Conservation (phyloP, 2,888 invertebrate genomes). For the Pantelozetes paolii region DNA sequence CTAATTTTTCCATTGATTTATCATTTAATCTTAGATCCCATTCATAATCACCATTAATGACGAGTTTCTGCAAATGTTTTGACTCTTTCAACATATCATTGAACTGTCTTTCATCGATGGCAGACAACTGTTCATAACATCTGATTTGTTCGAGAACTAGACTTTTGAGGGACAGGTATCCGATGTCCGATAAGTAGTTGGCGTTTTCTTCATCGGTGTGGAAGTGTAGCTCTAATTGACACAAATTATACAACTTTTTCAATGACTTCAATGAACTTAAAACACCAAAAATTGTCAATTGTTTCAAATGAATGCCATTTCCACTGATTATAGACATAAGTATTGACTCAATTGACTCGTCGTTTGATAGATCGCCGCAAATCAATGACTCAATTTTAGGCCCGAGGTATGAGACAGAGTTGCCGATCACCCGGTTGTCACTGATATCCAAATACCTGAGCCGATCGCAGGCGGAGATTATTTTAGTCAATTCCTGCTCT, state of each 20-base stretch:
- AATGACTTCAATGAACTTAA: slow-evolving; percentile 23
- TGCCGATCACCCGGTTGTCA: slow-evolving; percentile 23
- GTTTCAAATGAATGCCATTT: slow-evolving; percentile 25
- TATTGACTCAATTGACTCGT: slow-evolving; percentile 33
- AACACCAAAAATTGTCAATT: slow-evolving; percentile 29
- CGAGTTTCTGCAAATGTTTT: slow-evolving; percentile 21
- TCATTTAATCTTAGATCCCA: slow-evolving; percentile 40
- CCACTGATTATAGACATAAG: slow-evolving; percentile 19
- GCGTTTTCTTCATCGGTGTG: slow-evolving; percentile 36
- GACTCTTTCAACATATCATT: slow-evolving; percentile 31
- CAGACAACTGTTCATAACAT: slow-evolving; percentile 35
- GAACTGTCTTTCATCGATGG: slow-evolving; percentile 37
- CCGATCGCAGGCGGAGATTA: slow-evolving; percentile 14
- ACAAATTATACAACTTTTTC: background rate
- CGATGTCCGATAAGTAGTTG: slow-evolving; percentile 39
- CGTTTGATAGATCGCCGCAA: slow-evolving; percentile 37
- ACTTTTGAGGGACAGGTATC: slow-evolving; percentile 21
- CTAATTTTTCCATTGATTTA: slow-evolving; percentile 25
- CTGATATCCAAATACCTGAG: slow-evolving; percentile 34
- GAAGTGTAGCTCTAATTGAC: slow-evolving; percentile 27
- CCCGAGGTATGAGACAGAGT: slow-evolving; percentile 16
- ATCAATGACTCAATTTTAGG: slow-evolving; percentile 29
- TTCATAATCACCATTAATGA: slow-evolving; percentile 40
- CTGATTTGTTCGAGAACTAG: slow-evolving; percentile 41
- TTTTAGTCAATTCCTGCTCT: slow-evolving; percentile 28